These are phyloP conservation scores for Omphaloscelis lunosa DNA, from an alignment of 2,888 invertebrate genomes.

Conservation along the genomic window DNA sequence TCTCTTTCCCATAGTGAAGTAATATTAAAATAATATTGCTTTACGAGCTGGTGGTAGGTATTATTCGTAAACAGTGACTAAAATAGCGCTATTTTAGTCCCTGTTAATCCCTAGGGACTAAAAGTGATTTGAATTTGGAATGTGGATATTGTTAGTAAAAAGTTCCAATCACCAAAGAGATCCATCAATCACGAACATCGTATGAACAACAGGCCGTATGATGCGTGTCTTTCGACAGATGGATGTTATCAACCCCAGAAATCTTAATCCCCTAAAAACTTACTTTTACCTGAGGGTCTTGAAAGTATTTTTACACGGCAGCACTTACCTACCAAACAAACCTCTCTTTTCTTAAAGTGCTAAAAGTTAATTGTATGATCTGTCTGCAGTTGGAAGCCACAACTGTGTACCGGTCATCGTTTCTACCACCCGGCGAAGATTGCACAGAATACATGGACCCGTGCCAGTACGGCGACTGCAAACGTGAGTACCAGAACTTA, in stretches of 20 bases:
- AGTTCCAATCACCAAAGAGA: too few species aligned
- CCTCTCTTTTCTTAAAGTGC: too few species aligned
- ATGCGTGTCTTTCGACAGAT: background rate
- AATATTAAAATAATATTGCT: too few species aligned
- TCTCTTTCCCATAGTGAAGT: too few species aligned
- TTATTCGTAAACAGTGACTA: too few species aligned
- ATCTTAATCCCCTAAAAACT: background rate
- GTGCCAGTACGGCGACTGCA: slow-evolving; percentile 89
- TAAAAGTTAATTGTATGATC: background rate
- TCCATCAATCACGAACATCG: too few species aligned
- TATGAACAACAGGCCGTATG: too few species aligned
- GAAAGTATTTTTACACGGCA: background rate
- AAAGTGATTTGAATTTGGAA: too few species aligned
- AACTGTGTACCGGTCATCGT: slow-evolving; percentile 92
- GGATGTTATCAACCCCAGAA: background rate
- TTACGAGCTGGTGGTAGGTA: too few species aligned
- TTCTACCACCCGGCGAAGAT: slow-evolving; percentile 91
- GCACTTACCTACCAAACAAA: background rate
- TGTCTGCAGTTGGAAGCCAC: slow-evolving; percentile 87
- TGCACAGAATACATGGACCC: slow-evolving; percentile 90
- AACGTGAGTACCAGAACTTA: slow-evolving; percentile 76
- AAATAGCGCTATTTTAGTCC: too few species aligned
- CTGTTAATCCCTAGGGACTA: too few species aligned
- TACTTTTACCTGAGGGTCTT: background rate
- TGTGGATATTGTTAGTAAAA: too few species aligned